Percentiles rank a stretch among this genome's conserved stretches.
Evolutionary conservation across 1,140 invertebrate species (phyloP).

Genomic region (Temnothorax curvispinosus): DNA sequence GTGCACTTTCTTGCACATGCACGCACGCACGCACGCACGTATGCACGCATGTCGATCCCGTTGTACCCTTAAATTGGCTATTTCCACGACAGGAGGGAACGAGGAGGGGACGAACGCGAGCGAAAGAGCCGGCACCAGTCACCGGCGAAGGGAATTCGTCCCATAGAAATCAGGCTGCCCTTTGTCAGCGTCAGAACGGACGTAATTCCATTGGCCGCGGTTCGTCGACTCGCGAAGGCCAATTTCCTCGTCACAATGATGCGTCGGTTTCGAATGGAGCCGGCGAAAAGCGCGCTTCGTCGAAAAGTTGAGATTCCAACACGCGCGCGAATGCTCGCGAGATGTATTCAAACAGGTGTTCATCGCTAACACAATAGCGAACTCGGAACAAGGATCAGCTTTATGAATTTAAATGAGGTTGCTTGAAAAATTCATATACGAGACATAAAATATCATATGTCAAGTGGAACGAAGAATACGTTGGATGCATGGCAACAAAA

Average conservation of each 20-base stretch:
- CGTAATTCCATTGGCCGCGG: constrained; percentile 50
- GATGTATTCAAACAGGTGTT: constrained; percentile 10
- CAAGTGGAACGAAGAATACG: background rate
- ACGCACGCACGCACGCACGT: constrained; percentile 24
- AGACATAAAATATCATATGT: background rate
- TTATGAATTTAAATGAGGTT: background rate
- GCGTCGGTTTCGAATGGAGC: constrained; percentile 12
- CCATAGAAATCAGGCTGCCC: constrained; percentile 53
- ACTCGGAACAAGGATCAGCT: background rate
- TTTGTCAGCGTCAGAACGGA: constrained; percentile 44
- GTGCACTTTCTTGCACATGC: constrained; percentile 42
- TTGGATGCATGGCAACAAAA: background rate
- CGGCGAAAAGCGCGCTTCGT: constrained; percentile 18
- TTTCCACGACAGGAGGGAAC: constrained; percentile 36
- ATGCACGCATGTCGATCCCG: constrained; percentile 57
- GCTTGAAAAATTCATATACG: background rate
- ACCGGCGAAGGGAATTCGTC: constrained; percentile 31
- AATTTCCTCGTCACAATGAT: constrained; percentile 57
- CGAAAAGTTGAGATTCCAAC: constrained; percentile 7
- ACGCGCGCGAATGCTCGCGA: constrained; percentile 4
- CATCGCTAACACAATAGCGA: background rate
- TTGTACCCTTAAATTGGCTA: constrained; percentile 69
- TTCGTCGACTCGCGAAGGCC: constrained; percentile 48
- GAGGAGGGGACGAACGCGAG: constrained; percentile 23
- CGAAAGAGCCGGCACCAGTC: constrained; percentile 39